These are phyloP conservation scores for Chydorus sphaericus DNA, from an alignment of 2,888 invertebrate genomes.

Conservation along the genomic window DNA sequence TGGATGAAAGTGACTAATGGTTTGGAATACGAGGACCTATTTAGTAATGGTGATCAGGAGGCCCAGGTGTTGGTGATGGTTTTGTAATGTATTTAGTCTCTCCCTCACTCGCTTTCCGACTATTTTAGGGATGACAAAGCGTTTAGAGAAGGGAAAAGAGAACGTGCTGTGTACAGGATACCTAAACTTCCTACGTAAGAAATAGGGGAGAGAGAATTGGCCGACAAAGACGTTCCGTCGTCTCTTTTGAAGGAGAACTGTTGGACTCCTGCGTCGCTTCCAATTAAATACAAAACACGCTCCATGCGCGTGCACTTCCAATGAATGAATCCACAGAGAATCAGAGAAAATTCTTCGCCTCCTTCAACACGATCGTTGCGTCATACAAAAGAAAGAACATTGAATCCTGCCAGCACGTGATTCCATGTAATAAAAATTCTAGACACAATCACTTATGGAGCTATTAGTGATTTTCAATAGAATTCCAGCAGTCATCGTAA, in stretches of 20 bases:
- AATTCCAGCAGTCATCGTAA: too few relatives aligned
- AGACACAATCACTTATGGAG: too few relatives aligned
- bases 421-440: too few relatives aligned
- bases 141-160: constrained; percentile 2
- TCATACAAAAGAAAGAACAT: too few relatives aligned
- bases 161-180: constrained; percentile 1
- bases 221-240: constrained; percentile 1
- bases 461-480: too few relatives aligned
- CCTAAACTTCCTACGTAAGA: not conserved
- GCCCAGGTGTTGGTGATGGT: not conserved
- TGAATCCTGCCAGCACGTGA: too few relatives aligned
- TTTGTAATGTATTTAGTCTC: not conserved
- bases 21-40: not conserved
- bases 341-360: too few relatives aligned
- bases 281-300: constrained; percentile 5
- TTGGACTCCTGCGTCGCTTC: not conserved
- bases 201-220: not conserved
- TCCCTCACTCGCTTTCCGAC: too few relatives aligned
- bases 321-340: too few relatives aligned
- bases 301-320: not conserved
- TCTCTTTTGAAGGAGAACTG: not conserved
- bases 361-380: too few relatives aligned
- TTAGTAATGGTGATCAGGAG: constrained; percentile 1
- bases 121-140: constrained; percentile 1
- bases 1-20: too few relatives aligned